phyloP scores from a whole-genome alignment of 2,888 invertebrate genomes.

The Odontocerum albicorne region DNA sequence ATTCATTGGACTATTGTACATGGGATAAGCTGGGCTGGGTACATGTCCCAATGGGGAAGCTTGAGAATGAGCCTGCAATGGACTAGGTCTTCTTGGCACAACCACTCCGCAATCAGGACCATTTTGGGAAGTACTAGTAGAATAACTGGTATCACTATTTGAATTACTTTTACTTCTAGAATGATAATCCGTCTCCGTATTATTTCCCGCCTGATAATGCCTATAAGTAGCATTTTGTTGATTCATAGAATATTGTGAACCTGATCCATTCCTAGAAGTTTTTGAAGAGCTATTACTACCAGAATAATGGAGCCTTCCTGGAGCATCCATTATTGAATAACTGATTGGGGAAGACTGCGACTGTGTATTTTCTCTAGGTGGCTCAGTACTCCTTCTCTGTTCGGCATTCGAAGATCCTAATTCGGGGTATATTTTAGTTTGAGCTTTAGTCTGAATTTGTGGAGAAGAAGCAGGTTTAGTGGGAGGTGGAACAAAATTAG shows the following conservation, averaged over 20 bases:
- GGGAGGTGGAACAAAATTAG: constrained; percentile 59
- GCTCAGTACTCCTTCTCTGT: constrained; percentile 52
- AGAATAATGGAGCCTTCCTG: constrained; percentile 63
- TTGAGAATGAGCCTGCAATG: constrained; percentile 68
- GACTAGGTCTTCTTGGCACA: constrained; percentile 69
- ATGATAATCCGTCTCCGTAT: constrained; percentile 64
- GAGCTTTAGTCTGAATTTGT: constrained; percentile 72
- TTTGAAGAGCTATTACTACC: constrained; percentile 58
- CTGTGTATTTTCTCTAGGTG: constrained; percentile 53
- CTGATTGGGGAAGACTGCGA: constrained; percentile 74
- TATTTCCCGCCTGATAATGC: constrained; percentile 64
- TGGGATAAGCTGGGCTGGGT: constrained; percentile 78
- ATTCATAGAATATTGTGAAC: constrained; percentile 54
- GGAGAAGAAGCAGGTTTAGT: constrained; percentile 51
- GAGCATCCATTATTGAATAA: constrained; percentile 74
- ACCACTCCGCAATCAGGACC: constrained; percentile 68
- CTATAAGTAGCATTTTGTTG: constrained; percentile 60
- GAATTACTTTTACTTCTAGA: constrained; percentile 62
- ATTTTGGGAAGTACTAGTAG: constrained; percentile 63
- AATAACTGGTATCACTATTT: constrained; percentile 64
- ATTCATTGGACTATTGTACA: constrained; percentile 83
- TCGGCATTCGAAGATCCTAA: constrained; percentile 50
- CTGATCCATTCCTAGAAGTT: constrained; percentile 49
- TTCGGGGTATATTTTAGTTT: constrained; percentile 77
- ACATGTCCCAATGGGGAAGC: constrained; percentile 74